A percentile compares a stretch with the other conserved stretches of the same genome.
These are phyloP conservation scores for Brachionus sp. DNA, from an alignment of 1,140 invertebrate species.

Conservation along the genomic window DNA sequence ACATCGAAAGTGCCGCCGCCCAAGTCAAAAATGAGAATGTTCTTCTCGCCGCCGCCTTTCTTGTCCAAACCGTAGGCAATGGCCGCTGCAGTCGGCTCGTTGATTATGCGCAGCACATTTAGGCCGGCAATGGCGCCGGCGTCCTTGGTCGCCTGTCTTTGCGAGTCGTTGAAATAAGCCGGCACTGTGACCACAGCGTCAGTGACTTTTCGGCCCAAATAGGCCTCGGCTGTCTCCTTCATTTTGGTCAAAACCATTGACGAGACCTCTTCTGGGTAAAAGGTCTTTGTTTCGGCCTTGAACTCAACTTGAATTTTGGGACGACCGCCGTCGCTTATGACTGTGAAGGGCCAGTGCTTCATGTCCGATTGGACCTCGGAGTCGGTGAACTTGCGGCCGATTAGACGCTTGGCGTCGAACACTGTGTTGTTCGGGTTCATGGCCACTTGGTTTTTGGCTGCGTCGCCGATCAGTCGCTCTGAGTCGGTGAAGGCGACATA, in stretches of 20 bases:
- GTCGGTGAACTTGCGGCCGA: conserved; percentile 85
- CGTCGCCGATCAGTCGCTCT: conserved; percentile 53
- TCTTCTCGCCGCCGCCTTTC: conserved; percentile 90
- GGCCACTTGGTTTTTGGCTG: conserved; percentile 89
- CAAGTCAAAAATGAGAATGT: conserved; percentile 96
- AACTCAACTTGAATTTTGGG: conserved; percentile 70
- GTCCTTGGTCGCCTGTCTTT: conserved; percentile 59
- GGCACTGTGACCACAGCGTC: conserved; percentile 96
- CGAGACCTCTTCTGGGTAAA: conserved; percentile 94
- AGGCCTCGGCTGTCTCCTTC: conserved; percentile 96
- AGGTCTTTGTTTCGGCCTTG: conserved; percentile 75
- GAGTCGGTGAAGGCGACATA: conserved; percentile 45
- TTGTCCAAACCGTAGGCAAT: conserved; percentile 99
- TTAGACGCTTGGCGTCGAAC: conserved; percentile 87
- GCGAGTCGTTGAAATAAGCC: conserved; percentile 91
- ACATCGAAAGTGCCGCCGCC: conserved; percentile 99
- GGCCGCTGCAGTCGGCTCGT: conserved; percentile 87
- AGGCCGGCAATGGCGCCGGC: conserved; percentile 59
- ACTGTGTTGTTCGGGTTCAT: conserved; percentile 91
- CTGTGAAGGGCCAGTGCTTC: conserved; percentile 69
- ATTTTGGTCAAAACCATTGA: conserved; percentile 95
- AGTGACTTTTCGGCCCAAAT: conserved; percentile 86
- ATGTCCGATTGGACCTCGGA: conserved; percentile 66
- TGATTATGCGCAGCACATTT: conserved; percentile 96
- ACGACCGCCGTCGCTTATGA: conserved; percentile 78